Base-by-base conservation (phyloP, 2,113 vertebrate species). In the Mixornis gularis region DNA sequence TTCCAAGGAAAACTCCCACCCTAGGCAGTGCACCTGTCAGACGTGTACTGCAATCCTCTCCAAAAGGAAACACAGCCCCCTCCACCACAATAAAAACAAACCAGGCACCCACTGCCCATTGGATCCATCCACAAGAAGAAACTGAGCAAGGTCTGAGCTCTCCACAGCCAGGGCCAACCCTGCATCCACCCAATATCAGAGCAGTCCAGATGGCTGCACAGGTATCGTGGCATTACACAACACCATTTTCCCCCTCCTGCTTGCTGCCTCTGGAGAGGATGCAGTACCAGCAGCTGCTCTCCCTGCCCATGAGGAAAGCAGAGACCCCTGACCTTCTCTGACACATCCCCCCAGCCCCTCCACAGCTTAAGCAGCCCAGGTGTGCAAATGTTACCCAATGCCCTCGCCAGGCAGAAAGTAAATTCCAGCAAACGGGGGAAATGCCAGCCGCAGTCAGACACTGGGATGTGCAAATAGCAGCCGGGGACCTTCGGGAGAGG, bases 321-420 rank as follows among this genome's bases (percentile, higher is more conserved):
- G 34, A 92, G 85, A 87, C 93, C 92, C 77, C 52, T 95, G 95
- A 96, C 95, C 95, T 96, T 96, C 94, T 94, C 87, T 1, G 0
- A 30, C 6, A 7, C 88, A 85, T 63, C 55, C 59, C 69, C 83
- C 55, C 86, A 85, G 79, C 73, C 82, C 84, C 94, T 95, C 36
- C 2, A 17, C 85, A 96, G 97, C 96, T 97, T 97, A 97, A 96
- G 96, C 90, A 12, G 81, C 91, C 96, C 97, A 97, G 97, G 96
- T 97, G 97, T 88, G 97, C 96, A 98, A 98, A 98, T 98, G 97
- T 97, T 97, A 98, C 92, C 69, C 89, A 85, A 94, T 84, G 95
- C 96, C 95, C 95, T 91, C 0, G 5, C 87, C 77, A 79, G 41
- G 94, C 76, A 17, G 87, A 97, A 90, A 96, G 97, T 97, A 97